Evolutionary conservation across 2,888 invertebrate species (phyloP).

Genomic region (Drosophila koepferae): DNA sequence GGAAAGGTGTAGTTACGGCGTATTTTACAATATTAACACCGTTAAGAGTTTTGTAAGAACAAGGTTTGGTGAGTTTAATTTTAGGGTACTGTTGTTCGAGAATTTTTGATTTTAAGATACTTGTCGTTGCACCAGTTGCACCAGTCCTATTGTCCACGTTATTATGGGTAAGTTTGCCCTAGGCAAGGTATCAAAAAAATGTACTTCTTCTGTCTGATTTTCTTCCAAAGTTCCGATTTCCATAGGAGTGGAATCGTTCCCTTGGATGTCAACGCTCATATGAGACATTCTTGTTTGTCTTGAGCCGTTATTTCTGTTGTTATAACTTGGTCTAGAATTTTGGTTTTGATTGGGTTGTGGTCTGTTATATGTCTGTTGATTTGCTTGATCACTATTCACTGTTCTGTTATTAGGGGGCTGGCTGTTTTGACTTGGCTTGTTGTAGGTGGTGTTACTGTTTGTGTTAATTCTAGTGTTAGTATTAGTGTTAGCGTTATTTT

Average conservation of each 20-base stretch:
- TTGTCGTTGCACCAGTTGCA: neutral
- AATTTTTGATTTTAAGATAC: neutral
- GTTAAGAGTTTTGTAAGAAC: neutral
- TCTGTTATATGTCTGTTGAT: neutral
- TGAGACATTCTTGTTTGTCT: neutral
- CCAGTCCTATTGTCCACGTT: neutral
- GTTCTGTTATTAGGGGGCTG: neutral
- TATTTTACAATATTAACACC: neutral
- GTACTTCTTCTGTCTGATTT: neutral
- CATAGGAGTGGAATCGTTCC: neutral
- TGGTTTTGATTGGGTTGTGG: neutral
- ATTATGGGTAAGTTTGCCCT: constrained; percentile 1
- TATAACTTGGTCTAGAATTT: neutral
- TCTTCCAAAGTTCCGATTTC: neutral
- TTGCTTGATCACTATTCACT: neutral
- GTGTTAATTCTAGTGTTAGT: no score
- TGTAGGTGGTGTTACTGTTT: neutral
- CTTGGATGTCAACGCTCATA: neutral
- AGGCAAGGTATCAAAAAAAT: neutral
- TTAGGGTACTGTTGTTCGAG: neutral
- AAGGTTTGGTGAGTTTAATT: neutral
- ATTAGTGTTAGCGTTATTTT: neutral
- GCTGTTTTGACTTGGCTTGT: neutral
- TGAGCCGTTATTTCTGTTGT: neutral
- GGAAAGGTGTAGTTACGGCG: neutral